Evolutionary conservation across 2,113 vertebrate species (phyloP).

Genomic region (Nycticorax nycticorax): DNA sequence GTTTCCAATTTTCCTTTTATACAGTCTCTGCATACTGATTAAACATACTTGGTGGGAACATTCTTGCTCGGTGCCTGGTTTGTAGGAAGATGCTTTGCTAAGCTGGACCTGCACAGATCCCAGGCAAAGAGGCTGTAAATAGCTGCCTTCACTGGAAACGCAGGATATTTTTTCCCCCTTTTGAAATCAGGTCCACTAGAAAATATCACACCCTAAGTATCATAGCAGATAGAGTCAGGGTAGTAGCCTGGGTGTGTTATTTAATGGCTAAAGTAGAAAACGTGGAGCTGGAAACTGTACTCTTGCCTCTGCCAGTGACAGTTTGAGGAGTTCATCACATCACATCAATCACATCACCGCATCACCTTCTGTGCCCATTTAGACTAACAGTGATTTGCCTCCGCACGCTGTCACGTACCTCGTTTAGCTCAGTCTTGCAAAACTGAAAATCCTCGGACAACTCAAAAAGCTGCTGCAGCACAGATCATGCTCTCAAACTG

Average conservation of each 20-base stretch:
- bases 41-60: neutral
- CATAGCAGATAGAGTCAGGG: neutral
- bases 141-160: neutral
- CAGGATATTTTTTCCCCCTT: neutral
- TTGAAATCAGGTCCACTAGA: neutral
- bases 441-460: neutral
- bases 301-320: neutral
- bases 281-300: neutral
- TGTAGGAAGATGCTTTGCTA: neutral
- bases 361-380: neutral
- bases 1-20: conserved; percentile 25
- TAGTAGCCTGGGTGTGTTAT: neutral
- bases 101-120: neutral
- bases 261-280: neutral
- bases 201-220: neutral
- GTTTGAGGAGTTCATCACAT: neutral
- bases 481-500: neutral
- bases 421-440: neutral
- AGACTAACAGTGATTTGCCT: neutral
- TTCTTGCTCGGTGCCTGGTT: neutral
- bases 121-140: neutral
- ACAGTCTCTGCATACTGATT: neutral
- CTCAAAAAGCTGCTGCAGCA: neutral
- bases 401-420: accelerated
- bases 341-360: neutral